phyloP scores from a whole-genome alignment of 2,113 vertebrate species.

The Oenanthe melanoleuca region DNA sequence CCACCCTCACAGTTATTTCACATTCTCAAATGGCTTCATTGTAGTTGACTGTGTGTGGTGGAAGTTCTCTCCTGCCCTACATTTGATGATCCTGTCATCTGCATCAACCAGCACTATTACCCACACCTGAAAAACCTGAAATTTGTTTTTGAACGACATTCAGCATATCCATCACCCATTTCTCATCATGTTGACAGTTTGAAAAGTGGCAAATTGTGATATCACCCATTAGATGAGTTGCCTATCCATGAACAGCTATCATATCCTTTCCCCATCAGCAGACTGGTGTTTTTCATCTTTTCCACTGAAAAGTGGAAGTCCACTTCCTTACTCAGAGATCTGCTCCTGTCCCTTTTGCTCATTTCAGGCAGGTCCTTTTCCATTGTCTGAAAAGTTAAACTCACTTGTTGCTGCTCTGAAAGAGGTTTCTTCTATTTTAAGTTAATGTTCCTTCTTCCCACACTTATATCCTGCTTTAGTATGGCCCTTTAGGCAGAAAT shows the following conservation, averaged over 20 bases:
- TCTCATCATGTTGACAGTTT: background rate
- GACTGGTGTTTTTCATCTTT: background rate
- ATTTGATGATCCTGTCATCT: background rate
- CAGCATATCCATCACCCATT: background rate
- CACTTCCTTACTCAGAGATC: fast-evolving
- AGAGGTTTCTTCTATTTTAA: background rate
- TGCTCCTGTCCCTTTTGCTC: background rate
- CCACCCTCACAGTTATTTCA: background rate
- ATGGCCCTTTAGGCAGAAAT: background rate
- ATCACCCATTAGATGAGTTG: fast-evolving
- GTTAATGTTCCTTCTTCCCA: background rate
- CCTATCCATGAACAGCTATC: background rate
- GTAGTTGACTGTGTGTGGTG: background rate
- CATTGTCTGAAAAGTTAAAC: background rate
- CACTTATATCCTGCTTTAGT: background rate
- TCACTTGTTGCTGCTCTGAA: background rate
- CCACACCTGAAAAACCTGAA: background rate
- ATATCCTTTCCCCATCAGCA: background rate
- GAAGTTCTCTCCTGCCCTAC: background rate
- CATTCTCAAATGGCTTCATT: background rate
- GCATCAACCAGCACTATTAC: background rate
- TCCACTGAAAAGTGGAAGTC: too few relatives aligned
- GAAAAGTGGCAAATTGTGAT: background rate
- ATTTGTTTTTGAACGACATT: background rate
- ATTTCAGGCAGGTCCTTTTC: background rate